Percentiles rank a stretch among this genome's conserved stretches.
Evolutionary conservation across 1,140 invertebrate genomes (phyloP).

Genomic region (Paramacrobiotus metropolitanus): DNA sequence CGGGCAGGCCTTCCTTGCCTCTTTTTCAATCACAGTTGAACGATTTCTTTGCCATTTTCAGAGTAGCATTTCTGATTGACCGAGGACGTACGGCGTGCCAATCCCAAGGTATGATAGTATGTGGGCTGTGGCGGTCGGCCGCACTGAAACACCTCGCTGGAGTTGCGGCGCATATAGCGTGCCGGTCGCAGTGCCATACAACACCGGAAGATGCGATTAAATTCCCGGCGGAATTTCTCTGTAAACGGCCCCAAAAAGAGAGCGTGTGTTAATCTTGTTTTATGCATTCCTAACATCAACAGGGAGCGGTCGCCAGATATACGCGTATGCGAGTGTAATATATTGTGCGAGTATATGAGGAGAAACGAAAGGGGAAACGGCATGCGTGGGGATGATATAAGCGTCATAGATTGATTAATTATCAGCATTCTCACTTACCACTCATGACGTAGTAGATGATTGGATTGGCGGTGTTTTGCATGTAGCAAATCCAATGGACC

Average conservation of each 20-base stretch:
- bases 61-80: no score
- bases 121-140: neutral
- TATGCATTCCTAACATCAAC: no score
- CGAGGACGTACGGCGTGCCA: neutral
- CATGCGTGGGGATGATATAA: neutral
- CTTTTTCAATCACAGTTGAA: no score
- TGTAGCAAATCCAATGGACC: slow-evolving; percentile 43
- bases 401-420: neutral
- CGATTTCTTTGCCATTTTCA: no score
- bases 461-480: slow-evolving; percentile 67
- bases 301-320: no score
- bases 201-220: neutral
- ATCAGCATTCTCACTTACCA: neutral
- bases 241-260: no score
- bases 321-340: no score
- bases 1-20: no score
- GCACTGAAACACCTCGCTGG: neutral
- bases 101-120: neutral
- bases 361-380: neutral
- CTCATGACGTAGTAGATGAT: slow-evolving; percentile 38
- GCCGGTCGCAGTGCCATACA: neutral
- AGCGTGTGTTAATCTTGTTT: no score
- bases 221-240: slow-evolving; percentile 4
- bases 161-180: neutral
- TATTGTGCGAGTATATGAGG: neutral